phyloP scores from a whole-genome alignment of 2,113 vertebrate species.

The Erythrocercus mccallii region DNA sequence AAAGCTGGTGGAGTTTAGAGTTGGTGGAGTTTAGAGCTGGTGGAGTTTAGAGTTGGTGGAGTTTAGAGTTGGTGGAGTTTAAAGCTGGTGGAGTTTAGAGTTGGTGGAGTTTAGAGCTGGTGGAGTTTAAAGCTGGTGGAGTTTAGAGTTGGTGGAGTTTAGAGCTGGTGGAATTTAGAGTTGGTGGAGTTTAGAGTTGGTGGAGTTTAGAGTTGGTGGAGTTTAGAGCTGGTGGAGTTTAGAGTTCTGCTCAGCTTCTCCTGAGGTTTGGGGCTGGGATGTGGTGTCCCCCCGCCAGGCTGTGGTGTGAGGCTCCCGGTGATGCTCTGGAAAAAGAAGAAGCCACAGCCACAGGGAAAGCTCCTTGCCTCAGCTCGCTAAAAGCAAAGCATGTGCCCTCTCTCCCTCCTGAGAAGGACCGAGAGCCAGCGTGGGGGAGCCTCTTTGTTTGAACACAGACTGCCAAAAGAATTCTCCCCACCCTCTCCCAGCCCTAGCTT shows the following conservation, averaged over 20 bases:
- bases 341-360: neutral
- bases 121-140: no score
- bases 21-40: no score
- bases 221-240: neutral
- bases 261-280: neutral
- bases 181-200: no score
- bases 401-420: neutral
- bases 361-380: neutral
- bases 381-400: neutral
- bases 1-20: no score
- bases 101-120: no score
- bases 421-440: neutral
- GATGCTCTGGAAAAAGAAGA: neutral
- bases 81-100: no score
- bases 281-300: neutral
- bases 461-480: neutral
- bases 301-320: fast-evolving
- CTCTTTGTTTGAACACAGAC: neutral
- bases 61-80: no score
- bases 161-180: no score
- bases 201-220: no score
- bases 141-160: no score
- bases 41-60: no score
- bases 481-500: neutral
- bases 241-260: neutral